These are phyloP conservation scores for Drosophila pachea DNA, from an alignment of 1,140 invertebrate species.

Conservation along the genomic window DNA sequence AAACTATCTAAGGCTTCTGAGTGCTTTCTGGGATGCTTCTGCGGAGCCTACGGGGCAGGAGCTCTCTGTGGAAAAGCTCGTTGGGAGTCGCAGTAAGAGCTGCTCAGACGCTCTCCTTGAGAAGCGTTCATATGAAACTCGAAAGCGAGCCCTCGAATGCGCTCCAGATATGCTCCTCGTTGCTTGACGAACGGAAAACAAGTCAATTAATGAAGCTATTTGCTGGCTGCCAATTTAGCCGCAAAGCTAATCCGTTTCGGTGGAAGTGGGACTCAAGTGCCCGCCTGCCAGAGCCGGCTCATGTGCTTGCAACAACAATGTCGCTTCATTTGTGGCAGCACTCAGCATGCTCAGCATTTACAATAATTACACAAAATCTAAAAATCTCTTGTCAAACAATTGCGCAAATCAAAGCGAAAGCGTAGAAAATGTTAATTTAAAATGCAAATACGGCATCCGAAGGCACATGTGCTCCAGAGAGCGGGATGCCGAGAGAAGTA, in stretches of 20 bases:
- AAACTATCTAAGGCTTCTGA: too few relatives aligned
- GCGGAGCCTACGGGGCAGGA: too few relatives aligned
- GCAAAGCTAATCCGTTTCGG: slow-evolving; percentile 28
- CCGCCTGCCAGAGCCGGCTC: not conserved
- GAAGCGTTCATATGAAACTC: too few relatives aligned
- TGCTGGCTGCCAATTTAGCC: slow-evolving; percentile 11
- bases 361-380: slow-evolving; percentile 49
- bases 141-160: too few relatives aligned
- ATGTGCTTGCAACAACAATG: slow-evolving; percentile 17
- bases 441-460: slow-evolving; percentile 41
- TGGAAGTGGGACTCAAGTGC: not conserved
- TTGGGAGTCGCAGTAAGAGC: too few relatives aligned
- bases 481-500: too few relatives aligned
- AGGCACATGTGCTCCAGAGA: slow-evolving; percentile 19
- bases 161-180: too few relatives aligned
- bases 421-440: slow-evolving; percentile 38
- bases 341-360: slow-evolving; percentile 32
- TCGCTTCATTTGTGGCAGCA: slow-evolving; percentile 29
- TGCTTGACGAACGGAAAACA: not conserved
- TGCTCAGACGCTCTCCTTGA: too few relatives aligned
- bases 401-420: slow-evolving; percentile 42
- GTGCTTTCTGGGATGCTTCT: too few relatives aligned
- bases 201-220: slow-evolving; percentile 31
- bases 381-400: slow-evolving; percentile 48
- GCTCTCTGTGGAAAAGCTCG: too few relatives aligned